Base-by-base conservation (phyloP, 1,140 invertebrate species). In the Zelostemma sp. region DNA sequence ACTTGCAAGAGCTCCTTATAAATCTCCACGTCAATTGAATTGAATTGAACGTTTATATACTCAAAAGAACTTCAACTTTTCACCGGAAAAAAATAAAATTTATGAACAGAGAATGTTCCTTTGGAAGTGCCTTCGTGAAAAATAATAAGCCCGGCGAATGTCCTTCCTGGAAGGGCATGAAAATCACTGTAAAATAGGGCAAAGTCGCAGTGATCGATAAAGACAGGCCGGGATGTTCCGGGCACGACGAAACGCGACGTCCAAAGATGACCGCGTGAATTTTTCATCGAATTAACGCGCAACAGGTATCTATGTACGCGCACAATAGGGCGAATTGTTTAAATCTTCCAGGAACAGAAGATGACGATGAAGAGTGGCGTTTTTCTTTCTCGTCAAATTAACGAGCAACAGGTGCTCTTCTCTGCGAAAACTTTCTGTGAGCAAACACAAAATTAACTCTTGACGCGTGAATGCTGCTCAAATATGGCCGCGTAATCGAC, bases 391-490 rank as follows among this genome's bases (percentile, higher is more conserved):
- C 73, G 73, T 78, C 72, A 76, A 80, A 79, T 80, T 77, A 81
- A 78, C 72, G 70, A 58, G 77, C 78, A 81, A 81, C 80, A 81
- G 76, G 80, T 81, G 75, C 57, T 71, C 59, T 61, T 47, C 57
- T 76, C 55, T 40, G 60, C 70, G 66, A 60, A 64, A 69, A 64
- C 67, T 70, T 65, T 54, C 33, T 17, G 21, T 47, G 14, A 54
- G 28, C 53, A 57, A 64, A 65, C 55, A 55, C 57, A 31, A 70
- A 65, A 65, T 60, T 64, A 65, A 64, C 67, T 59, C 45, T 68
- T 55, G 50, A 53, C 51, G 51, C 64, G 47, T 61, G 58, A 68
- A 68, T 55, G 31, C 53, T 57, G 40, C 33, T 57, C 58, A 68
- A 61, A 56, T 60, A 60, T 66, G 56, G 55, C 47, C 50, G 51